phyloP scores from a whole-genome alignment of 2,113 vertebrate species.

The Uria lomvia region DNA sequence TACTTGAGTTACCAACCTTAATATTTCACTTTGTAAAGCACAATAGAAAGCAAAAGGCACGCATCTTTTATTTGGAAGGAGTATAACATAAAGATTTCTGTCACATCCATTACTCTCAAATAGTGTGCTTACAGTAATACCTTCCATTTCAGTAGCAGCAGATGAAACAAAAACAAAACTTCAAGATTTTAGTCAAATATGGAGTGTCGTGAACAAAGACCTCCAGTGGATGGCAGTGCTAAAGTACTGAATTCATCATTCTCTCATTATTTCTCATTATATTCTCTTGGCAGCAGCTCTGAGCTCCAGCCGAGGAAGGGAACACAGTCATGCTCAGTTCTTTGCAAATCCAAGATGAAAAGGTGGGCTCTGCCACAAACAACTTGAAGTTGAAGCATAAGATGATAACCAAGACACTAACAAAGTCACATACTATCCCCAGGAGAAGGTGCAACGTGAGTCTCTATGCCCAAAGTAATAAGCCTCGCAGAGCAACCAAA shows the following conservation, averaged over 20 bases:
- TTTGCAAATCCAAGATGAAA: background rate
- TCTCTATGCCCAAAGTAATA: background rate
- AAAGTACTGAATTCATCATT: background rate
- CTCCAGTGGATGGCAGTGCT: constrained; percentile 9
- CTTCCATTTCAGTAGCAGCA: background rate
- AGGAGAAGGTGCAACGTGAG: background rate
- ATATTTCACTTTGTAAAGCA: background rate
- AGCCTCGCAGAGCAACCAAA: background rate
- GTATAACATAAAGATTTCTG: background rate
- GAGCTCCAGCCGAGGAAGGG: background rate
- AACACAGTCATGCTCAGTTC: background rate
- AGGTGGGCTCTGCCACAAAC: background rate
- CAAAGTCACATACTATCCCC: background rate
- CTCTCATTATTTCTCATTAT: background rate
- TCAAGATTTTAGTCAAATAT: background rate
- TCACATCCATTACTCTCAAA: background rate
- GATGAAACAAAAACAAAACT: background rate
- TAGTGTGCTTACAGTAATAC: background rate
- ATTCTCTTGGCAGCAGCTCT: background rate
- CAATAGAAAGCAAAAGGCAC: background rate
- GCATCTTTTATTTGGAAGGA: background rate
- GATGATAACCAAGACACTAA: background rate
- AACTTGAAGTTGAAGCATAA: background rate
- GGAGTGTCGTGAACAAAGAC: background rate
- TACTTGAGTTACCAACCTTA: background rate